These are phyloP conservation scores for Orientallactaga bullata DNA, from an alignment of 2,113 vertebrate genomes.

Conservation along the genomic window DNA sequence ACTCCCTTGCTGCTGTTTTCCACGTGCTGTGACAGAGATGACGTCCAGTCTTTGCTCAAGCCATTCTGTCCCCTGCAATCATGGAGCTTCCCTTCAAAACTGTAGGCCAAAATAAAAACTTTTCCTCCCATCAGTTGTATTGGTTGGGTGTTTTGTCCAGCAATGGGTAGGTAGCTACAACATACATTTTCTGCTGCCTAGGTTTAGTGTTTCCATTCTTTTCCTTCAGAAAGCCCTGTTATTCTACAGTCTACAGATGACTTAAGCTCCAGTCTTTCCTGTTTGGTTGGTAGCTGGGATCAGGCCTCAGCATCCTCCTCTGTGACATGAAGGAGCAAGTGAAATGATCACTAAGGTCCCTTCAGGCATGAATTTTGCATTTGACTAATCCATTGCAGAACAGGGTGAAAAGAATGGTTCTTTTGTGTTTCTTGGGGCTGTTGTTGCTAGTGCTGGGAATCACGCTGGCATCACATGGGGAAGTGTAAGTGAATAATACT, in stretches of 20 bases:
- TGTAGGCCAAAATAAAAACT: no score
- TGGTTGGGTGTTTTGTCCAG: no score
- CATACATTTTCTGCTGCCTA: background rate
- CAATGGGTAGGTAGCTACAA: no score
- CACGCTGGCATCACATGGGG: background rate
- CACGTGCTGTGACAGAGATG: no score
- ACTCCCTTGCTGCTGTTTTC: no score
- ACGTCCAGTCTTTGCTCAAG: no score
- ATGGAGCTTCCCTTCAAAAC: no score
- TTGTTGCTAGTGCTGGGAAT: background rate
- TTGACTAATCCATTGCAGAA: conserved; percentile 31
- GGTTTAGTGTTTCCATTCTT: background rate
- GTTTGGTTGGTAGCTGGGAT: background rate
- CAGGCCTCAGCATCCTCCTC: background rate
- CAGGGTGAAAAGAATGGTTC: conserved; percentile 29
- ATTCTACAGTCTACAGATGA: background rate
- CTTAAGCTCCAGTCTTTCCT: background rate
- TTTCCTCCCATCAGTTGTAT: no score
- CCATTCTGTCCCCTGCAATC: no score
- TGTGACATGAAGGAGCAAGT: background rate
- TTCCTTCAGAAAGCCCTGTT: background rate
- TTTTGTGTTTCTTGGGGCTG: conserved; percentile 40
- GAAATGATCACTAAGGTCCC: background rate
- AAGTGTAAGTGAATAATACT: background rate
- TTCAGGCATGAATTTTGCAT: conserved; percentile 34